phyloP scores from a whole-genome alignment of 2,888 invertebrate species.

The Orchesellides sinensis region DNA sequence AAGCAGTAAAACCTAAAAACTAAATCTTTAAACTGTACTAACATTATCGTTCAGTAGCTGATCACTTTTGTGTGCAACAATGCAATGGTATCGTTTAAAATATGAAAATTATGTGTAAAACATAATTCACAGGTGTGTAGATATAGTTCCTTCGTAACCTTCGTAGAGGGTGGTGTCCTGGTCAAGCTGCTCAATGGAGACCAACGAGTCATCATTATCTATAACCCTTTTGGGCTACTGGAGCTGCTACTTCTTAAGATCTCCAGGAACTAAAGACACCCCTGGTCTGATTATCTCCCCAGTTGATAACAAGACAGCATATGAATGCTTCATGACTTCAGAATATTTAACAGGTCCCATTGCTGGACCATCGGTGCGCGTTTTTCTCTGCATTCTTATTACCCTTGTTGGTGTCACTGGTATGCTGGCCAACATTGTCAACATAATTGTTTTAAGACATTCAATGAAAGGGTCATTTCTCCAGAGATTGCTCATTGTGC shows the following conservation, averaged over 20 bases:
- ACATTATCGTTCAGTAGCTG: no score
- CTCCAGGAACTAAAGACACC: neutral
- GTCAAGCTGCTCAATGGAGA: no score
- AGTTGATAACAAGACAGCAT: neutral
- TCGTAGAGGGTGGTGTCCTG: no score
- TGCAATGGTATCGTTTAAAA: no score
- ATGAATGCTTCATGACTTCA: slow-evolving; percentile 6
- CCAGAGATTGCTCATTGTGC: slow-evolving; percentile 6
- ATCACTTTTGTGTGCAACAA: no score
- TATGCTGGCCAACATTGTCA: slow-evolving; percentile 13
- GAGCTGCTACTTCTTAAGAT: slow-evolving; percentile 35
- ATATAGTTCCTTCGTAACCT: no score
- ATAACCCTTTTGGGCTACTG: slow-evolving; percentile 25
- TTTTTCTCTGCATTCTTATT: neutral
- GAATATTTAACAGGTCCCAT: slow-evolving; percentile 11
- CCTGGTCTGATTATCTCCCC: neutral
- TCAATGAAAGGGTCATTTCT: slow-evolving; percentile 6
- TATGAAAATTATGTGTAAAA: no score
- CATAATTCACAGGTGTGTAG: no score
- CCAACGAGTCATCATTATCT: no score
- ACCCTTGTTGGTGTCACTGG: slow-evolving; percentile 17
- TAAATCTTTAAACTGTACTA: no score
- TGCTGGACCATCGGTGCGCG: slow-evolving; percentile 5
- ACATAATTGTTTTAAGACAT: slow-evolving; percentile 17
- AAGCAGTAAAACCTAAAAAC: no score